These are phyloP conservation scores for Eilema depressum DNA, from an alignment of 2,888 invertebrate species.

Conservation along the genomic window DNA sequence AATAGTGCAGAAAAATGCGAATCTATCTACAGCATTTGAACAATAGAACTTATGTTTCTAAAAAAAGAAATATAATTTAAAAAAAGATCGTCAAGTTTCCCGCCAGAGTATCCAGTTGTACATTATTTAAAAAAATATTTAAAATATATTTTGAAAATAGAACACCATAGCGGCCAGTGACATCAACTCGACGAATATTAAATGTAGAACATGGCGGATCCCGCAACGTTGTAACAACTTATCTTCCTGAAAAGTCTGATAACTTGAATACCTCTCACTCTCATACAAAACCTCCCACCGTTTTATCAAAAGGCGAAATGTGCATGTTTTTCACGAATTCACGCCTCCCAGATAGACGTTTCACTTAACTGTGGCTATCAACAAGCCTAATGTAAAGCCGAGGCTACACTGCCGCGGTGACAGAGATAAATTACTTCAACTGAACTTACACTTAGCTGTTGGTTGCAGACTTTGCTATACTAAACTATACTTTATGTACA, in stretches of 20 bases:
- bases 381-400: conserved; percentile 69
- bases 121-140: too few relatives aligned
- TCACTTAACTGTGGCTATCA: conserved; percentile 67
- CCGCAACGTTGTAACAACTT: conserved; percentile 1
- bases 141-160: neutral
- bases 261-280: conserved; percentile 21
- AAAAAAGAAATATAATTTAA: neutral
- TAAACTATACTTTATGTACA: conserved; percentile 29
- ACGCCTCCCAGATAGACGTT: conserved; percentile 56
- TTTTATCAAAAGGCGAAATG: conserved; percentile 44
- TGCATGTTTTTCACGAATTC: conserved; percentile 56
- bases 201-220: conserved; percentile 7
- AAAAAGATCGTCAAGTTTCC: neutral
- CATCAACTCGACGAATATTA: neutral
- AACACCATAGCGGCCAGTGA: conserved; percentile 2
- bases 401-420: conserved; percentile 64
- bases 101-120: too few relatives aligned
- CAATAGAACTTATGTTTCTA: too few relatives aligned
- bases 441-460: conserved; percentile 51
- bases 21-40: too few relatives aligned
- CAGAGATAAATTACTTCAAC: conserved; percentile 71
- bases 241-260: conserved; percentile 3
- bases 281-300: conserved; percentile 31
- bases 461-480: conserved; percentile 41
- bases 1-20: neutral